These are phyloP conservation scores for Glaucopsyche alexis DNA, from an alignment of 2,888 invertebrate genomes.

Conservation along the genomic window DNA sequence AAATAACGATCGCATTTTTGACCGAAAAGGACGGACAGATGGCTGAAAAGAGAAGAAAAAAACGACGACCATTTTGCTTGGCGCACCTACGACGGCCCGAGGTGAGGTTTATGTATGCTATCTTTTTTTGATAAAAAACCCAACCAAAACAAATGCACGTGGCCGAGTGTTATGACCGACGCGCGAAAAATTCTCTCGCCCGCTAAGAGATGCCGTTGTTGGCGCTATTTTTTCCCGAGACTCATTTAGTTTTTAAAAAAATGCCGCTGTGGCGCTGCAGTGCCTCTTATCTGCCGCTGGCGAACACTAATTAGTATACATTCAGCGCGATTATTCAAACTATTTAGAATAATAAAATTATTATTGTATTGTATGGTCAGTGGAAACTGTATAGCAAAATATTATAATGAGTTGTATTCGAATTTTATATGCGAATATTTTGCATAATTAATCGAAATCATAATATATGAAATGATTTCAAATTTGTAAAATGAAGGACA, in stretches of 20 bases:
- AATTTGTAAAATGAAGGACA: slow-evolving; percentile 28
- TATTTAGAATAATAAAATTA: slow-evolving; percentile 42
- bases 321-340: slow-evolving; percentile 38
- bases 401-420: slow-evolving; percentile 32
- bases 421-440: slow-evolving; percentile 30
- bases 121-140: slow-evolving; percentile 76
- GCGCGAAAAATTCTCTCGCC: slow-evolving; percentile 66
- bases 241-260: slow-evolving; percentile 70
- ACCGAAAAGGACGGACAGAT: slow-evolving; percentile 80
- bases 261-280: slow-evolving; percentile 63
- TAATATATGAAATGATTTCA: slow-evolving; percentile 29
- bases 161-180: slow-evolving; percentile 77
- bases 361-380: slow-evolving; percentile 32
- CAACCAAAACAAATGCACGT: slow-evolving; percentile 80
- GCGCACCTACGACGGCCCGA: slow-evolving; percentile 70
- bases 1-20: slow-evolving; percentile 81
- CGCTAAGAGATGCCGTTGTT: slow-evolving; percentile 76
- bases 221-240: slow-evolving; percentile 64
- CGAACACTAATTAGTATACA: slow-evolving; percentile 37
- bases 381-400: slow-evolving; percentile 40
- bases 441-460: slow-evolving; percentile 31
- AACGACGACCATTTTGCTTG: slow-evolving; percentile 79
- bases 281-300: slow-evolving; percentile 40
- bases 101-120: slow-evolving; percentile 75
- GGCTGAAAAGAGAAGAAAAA: slow-evolving; percentile 80